Conservation (phyloP, 1,140 invertebrate species). For the Orius insidiosus region DNA sequence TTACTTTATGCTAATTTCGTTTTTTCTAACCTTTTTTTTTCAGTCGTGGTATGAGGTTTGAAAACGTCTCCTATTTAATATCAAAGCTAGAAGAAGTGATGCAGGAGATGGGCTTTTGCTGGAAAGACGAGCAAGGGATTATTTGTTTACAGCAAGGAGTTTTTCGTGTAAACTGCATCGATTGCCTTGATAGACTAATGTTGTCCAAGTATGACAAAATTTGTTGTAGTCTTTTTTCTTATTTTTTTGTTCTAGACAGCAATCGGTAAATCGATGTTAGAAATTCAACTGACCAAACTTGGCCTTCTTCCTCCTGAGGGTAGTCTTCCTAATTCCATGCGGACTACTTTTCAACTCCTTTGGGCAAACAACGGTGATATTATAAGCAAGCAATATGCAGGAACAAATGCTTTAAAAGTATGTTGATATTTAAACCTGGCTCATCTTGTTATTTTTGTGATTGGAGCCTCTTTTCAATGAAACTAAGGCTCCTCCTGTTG, state of each 20-base stretch:
- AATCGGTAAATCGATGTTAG: slow-evolving; percentile 68
- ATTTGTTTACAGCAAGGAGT: slow-evolving; percentile 82
- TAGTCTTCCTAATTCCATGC: slow-evolving; percentile 45
- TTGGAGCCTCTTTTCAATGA: too few species aligned
- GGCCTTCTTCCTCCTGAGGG: slow-evolving; percentile 78
- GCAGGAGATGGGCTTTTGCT: slow-evolving; percentile 78
- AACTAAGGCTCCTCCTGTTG: too few species aligned
- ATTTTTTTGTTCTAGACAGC: slow-evolving; percentile 52
- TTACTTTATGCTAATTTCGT: too few species aligned
- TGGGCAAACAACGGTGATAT: slow-evolving; percentile 97
- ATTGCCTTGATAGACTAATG: slow-evolving; percentile 94
- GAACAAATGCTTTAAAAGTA: slow-evolving; percentile 91
- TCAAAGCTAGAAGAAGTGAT: slow-evolving; percentile 62
- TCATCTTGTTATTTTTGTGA: slow-evolving; percentile 14
- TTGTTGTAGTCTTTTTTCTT: slow-evolving; percentile 10
- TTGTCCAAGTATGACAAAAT: slow-evolving; percentile 48
- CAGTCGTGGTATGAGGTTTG: slow-evolving; percentile 87
- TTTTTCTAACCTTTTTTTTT: too few species aligned
- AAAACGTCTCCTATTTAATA: slow-evolving; percentile 80
- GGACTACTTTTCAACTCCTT: slow-evolving; percentile 56
- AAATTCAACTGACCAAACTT: slow-evolving; percentile 79
- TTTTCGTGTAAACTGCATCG: slow-evolving; percentile 92
- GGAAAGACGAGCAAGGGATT: slow-evolving; percentile 78
- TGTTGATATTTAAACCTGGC: too few species aligned
- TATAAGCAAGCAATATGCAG: slow-evolving; percentile 89